These are phyloP conservation scores for Synodontis membranacea DNA, from an alignment of 2,113 vertebrate genomes.

Conservation along the genomic window DNA sequence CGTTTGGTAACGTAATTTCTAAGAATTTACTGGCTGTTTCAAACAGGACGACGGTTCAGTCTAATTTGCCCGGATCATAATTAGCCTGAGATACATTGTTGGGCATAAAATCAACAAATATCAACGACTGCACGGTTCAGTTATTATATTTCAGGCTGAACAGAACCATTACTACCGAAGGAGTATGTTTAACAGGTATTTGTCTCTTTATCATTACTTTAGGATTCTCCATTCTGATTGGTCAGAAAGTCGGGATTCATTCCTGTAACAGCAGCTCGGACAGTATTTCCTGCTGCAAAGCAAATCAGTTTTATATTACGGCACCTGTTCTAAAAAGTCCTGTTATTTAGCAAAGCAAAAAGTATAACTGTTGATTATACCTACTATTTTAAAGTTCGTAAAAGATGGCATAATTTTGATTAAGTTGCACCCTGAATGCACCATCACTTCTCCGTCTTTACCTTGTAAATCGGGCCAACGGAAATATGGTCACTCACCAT, in stretches of 20 bases:
- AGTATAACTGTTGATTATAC: too few relatives aligned
- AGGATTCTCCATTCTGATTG: neutral
- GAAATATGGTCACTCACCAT: conserved; percentile 70
- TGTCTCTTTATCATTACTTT: neutral
- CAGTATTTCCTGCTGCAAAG: too few relatives aligned
- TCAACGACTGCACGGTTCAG: neutral
- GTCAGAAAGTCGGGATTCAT: too few relatives aligned
- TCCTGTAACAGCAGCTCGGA: too few relatives aligned
- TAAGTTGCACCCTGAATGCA: neutral
- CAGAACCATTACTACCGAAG: neutral
- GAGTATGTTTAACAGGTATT: neutral
- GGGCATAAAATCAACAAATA: neutral
- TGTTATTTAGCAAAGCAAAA: too few relatives aligned
- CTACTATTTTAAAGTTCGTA: neutral
- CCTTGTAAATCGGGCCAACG: neutral
- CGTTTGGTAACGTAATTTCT: neutral
- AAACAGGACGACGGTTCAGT: neutral
- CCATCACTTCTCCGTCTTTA: neutral
- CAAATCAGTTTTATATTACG: too few relatives aligned
- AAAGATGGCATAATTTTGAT: neutral
- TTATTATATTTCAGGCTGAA: neutral
- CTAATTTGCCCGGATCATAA: neutral
- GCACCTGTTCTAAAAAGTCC: too few relatives aligned
- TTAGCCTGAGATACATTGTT: neutral
- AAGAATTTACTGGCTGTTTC: neutral